Evolutionary conservation across 2,888 invertebrate species (phyloP).

Genomic region (Troglohyphantes excavatus): DNA sequence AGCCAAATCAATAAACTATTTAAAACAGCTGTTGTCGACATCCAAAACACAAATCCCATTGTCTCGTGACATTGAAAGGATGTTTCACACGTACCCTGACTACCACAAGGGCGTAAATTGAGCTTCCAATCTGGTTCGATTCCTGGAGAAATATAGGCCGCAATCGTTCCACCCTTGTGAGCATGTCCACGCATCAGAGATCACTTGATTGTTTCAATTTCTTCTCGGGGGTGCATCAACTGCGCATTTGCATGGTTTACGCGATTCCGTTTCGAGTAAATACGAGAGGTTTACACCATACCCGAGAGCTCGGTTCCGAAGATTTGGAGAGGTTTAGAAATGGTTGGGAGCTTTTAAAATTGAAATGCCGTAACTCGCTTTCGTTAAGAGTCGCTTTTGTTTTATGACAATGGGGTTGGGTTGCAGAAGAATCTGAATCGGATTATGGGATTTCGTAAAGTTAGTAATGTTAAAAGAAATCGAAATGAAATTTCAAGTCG

Average conservation of each 20-base stretch:
- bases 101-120: neutral
- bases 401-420: no score
- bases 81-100: neutral
- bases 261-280: constrained; percentile 1
- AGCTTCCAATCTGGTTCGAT: neutral
- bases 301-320: neutral
- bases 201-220: neutral
- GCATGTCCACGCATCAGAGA: neutral
- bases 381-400: neutral
- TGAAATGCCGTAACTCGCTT: neutral
- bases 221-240: neutral
- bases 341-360: neutral
- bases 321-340: neutral
- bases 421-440: no score
- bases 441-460: no score
- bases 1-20: no score
- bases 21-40: no score
- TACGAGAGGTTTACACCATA: neutral
- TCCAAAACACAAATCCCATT: neutral
- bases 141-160: neutral
- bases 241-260: neutral
- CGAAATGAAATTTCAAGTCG: no score
- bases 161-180: neutral
- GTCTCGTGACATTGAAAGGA: neutral
- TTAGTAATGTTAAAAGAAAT: no score